Percentiles rank a stretch among this genome's conserved stretches.
These are phyloP conservation scores for Polypterus bichir DNA, from an alignment of 2,113 vertebrate genomes.

Conservation along the genomic window DNA sequence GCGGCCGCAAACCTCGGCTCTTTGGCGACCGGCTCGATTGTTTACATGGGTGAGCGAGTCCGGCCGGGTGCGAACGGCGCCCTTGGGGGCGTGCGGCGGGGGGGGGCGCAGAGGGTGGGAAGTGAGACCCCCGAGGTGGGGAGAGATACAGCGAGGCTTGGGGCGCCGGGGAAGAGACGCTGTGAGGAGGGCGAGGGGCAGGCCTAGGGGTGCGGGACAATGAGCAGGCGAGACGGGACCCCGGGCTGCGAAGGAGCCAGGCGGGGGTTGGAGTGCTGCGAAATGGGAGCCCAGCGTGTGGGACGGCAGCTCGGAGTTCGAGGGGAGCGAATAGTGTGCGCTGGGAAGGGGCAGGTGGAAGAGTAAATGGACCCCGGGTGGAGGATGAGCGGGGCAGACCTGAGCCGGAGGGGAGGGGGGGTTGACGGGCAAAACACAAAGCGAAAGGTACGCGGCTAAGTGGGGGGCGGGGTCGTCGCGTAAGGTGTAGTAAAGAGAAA, in stretches of 20 bases:
- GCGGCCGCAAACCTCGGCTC: slow-evolving; percentile 13
- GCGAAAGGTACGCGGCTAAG: background rate
- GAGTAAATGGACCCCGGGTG: too few relatives aligned
- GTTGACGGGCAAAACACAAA: too few relatives aligned
- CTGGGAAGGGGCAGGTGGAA: slow-evolving; percentile 16
- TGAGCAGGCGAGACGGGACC: slow-evolving; percentile 27
- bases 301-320: too few relatives aligned
- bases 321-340: too few relatives aligned
- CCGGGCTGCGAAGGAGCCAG: slow-evolving; percentile 35
- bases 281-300: too few relatives aligned
- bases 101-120: background rate
- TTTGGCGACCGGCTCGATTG: background rate
- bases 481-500: too few relatives aligned
- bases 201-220: slow-evolving; percentile 28
- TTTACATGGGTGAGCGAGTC: background rate
- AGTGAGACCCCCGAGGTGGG: slow-evolving; percentile 1
- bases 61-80: too few relatives aligned
- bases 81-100: background rate
- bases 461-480: slow-evolving; percentile 21
- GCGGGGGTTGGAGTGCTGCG: slow-evolving; percentile 10
- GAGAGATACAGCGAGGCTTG: slow-evolving; percentile 15
- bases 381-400: slow-evolving; percentile 27
- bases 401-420: slow-evolving; percentile 8
- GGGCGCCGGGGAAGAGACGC: slow-evolving; percentile 28
- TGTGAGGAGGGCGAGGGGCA: slow-evolving; percentile 36